Percentiles rank a stretch among this genome's conserved stretches.
These are phyloP conservation scores for Pristionchus japonicus DNA, from an alignment of 2,888 invertebrate species.

Conservation along the genomic window DNA sequence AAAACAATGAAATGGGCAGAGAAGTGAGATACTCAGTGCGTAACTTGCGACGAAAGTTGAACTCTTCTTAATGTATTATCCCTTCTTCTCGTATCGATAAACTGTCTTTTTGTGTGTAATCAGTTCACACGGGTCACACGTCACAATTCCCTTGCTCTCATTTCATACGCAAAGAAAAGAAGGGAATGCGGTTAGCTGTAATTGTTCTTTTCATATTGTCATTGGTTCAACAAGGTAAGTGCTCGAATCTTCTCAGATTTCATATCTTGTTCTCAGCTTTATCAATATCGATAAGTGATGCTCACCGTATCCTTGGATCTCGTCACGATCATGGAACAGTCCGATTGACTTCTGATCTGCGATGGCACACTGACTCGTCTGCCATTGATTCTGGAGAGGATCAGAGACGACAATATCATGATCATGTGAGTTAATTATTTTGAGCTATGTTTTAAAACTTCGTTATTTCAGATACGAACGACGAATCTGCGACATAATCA, in stretches of 20 bases:
- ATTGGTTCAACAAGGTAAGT: neutral
- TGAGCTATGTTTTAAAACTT: neutral
- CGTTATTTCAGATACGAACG: neutral
- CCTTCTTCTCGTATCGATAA: neutral
- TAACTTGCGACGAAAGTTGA: neutral
- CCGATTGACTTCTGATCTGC: neutral
- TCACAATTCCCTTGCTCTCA: neutral
- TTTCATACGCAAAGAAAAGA: neutral
- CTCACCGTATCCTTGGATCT: constrained; percentile 19
- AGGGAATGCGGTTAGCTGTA: neutral
- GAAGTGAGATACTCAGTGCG: neutral
- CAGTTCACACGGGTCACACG: constrained; percentile 23
- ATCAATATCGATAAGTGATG: neutral
- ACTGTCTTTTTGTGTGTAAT: neutral
- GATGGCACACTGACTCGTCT: neutral
- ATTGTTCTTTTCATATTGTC: neutral
- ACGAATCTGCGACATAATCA: neutral
- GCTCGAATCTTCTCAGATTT: neutral
- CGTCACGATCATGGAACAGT: neutral
- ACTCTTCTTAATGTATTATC: neutral
- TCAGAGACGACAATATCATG: neutral
- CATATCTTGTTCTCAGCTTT: neutral
- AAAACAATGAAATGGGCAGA: neutral
- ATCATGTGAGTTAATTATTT: neutral
- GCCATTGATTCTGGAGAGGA: neutral